These are phyloP conservation scores for Grammomys dolichurus DNA, from an alignment of 2,113 vertebrate species.

Conservation along the genomic window DNA sequence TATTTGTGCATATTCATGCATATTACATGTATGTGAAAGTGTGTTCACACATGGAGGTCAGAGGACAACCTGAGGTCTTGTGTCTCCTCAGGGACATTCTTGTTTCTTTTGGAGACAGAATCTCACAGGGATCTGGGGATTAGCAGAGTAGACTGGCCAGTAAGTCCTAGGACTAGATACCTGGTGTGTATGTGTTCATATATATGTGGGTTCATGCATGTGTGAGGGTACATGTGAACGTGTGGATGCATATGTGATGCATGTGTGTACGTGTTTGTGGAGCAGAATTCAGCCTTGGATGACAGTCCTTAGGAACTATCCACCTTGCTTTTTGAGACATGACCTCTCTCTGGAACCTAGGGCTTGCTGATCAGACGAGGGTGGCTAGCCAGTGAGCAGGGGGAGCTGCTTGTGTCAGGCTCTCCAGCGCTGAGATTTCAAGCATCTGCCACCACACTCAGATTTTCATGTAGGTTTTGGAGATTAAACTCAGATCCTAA, in stretches of 20 bases:
- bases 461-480: neutral
- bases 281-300: neutral
- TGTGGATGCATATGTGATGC: too few species aligned
- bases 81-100: neutral
- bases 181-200: neutral
- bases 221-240: neutral
- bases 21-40: neutral
- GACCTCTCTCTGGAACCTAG: neutral
- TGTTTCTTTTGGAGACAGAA: too few species aligned
- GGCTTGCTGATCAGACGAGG: neutral
- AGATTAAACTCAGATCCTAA: neutral
- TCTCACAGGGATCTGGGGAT: neutral
- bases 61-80: neutral
- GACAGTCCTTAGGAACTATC: neutral
- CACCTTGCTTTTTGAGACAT: neutral
- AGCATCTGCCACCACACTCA: too few species aligned
- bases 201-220: too few species aligned
- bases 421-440: neutral
- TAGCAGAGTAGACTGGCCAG: neutral
- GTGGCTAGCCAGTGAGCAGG: neutral
- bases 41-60: neutral
- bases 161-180: neutral
- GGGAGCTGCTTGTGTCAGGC: too few species aligned
- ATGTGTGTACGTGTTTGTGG: neutral
- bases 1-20: neutral